These are phyloP conservation scores for Perizoma flavofasciatum DNA, from an alignment of 2,888 invertebrate genomes.

Conservation along the genomic window DNA sequence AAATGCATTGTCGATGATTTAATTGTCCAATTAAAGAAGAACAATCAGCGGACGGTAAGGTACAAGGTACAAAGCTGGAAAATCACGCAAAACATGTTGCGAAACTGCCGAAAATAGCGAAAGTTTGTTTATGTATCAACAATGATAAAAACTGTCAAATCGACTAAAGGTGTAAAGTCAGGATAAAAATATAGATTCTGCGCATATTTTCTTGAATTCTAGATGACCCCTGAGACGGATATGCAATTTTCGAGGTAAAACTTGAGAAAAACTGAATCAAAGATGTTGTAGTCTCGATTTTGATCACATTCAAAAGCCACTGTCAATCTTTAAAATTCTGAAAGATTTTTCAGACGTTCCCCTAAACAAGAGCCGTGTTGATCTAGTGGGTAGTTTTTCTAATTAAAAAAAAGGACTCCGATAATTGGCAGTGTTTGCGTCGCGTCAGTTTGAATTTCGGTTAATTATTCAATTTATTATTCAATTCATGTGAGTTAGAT, in stretches of 20 bases:
- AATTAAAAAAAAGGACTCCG: too few species aligned
- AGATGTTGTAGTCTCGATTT: not conserved
- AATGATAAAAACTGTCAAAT: constrained; percentile 15
- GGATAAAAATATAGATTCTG: constrained; percentile 17
- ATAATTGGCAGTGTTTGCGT: too few species aligned
- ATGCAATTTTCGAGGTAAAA: not conserved
- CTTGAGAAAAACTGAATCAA: too few species aligned
- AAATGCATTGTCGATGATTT: constrained; percentile 5
- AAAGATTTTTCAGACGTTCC: too few species aligned
- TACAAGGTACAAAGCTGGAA: constrained; percentile 1
- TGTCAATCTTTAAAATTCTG: too few species aligned
- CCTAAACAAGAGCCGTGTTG: too few species aligned
- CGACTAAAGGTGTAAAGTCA: constrained; percentile 22
- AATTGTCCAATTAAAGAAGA: constrained; percentile 5
- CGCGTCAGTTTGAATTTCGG: too few species aligned
- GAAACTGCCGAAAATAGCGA: constrained; percentile 18
- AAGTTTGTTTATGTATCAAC: constrained; percentile 19
- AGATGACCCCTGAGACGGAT: constrained; percentile 9
- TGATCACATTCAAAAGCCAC: too few species aligned
- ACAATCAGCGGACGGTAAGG: constrained; percentile 2
- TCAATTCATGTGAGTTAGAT: too few species aligned
- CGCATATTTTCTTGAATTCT: constrained; percentile 10
- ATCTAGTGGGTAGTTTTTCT: too few species aligned
- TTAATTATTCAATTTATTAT: too few species aligned
- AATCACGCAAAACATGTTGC: constrained; percentile 11